These are phyloP conservation scores for Cabera pusaria DNA, from an alignment of 2,888 invertebrate species.

Conservation along the genomic window DNA sequence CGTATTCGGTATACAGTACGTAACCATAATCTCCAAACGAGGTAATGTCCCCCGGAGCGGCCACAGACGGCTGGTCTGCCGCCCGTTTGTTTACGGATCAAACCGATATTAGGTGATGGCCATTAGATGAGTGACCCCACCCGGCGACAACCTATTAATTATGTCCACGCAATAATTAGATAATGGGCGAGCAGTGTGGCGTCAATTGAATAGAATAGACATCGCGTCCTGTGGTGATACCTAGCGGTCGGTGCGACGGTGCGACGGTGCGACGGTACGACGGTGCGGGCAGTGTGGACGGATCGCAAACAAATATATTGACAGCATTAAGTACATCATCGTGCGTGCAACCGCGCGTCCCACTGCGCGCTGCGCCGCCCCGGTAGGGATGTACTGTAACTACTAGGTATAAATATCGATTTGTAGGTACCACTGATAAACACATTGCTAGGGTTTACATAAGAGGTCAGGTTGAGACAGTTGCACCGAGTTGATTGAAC, in stretches of 20 bases:
- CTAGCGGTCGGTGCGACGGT: not conserved
- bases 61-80: too few species aligned
- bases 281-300: slow-evolving; percentile 11
- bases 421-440: too few species aligned
- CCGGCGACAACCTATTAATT: slow-evolving; percentile 29
- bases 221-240: slow-evolving; percentile 20
- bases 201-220: slow-evolving; percentile 34
- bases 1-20: too few species aligned
- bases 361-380: not conserved
- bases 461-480: too few species aligned
- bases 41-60: too few species aligned
- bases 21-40: too few species aligned
- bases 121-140: slow-evolving; percentile 13
- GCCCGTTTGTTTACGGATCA: slow-evolving; percentile 3
- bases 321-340: slow-evolving; percentile 7
- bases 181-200: slow-evolving; percentile 38
- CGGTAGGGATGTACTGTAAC: slow-evolving; percentile 4
- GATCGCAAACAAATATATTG: slow-evolving; percentile 31
- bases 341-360: slow-evolving; percentile 27
- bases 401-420: too few species aligned
- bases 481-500: too few species aligned
- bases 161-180: slow-evolving; percentile 40
- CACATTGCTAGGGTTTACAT: too few species aligned
- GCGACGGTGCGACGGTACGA: too few species aligned
- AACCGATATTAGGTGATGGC: slow-evolving; percentile 9